Evolutionary conservation across 2,113 vertebrate genomes (phyloP).

Genomic region (Chaenogobius annularis): DNA sequence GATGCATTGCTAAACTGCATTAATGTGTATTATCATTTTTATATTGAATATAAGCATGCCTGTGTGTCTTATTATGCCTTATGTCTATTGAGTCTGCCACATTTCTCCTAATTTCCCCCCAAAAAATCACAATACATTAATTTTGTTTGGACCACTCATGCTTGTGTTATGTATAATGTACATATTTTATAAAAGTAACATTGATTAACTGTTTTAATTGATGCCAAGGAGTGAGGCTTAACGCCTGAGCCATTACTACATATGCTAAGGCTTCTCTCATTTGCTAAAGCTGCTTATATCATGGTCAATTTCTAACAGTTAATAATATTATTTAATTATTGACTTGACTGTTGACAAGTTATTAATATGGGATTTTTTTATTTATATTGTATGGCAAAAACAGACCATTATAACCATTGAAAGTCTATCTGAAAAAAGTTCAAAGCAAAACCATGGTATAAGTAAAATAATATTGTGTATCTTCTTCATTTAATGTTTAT

Average conservation of each 20-base stretch:
- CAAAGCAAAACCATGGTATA: slow-evolving; percentile 5
- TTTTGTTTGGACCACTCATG: not conserved
- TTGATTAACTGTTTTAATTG: not conserved
- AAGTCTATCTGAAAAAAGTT: not conserved
- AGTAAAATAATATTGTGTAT: not conserved
- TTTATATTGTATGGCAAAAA: not conserved
- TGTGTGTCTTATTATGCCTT: not conserved
- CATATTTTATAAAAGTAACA: not conserved
- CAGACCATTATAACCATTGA: not conserved
- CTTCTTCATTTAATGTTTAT: not conserved
- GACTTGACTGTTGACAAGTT: not conserved
- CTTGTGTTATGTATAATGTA: not conserved
- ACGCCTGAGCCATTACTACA: not conserved
- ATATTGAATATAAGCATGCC: not conserved
- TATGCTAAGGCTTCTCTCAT: not conserved
- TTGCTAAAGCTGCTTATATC: not conserved
- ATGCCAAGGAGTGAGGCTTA: not conserved
- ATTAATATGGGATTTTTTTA: not conserved
- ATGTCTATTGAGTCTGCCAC: not conserved
- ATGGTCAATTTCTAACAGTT: not conserved
- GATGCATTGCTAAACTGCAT: not conserved
- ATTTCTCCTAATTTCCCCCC: not conserved
- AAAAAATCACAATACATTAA: no score
- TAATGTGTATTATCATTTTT: not conserved
- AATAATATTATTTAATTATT: not conserved